Conservation (phyloP, 2,888 invertebrate genomes). For the Mimas tiliae region DNA sequence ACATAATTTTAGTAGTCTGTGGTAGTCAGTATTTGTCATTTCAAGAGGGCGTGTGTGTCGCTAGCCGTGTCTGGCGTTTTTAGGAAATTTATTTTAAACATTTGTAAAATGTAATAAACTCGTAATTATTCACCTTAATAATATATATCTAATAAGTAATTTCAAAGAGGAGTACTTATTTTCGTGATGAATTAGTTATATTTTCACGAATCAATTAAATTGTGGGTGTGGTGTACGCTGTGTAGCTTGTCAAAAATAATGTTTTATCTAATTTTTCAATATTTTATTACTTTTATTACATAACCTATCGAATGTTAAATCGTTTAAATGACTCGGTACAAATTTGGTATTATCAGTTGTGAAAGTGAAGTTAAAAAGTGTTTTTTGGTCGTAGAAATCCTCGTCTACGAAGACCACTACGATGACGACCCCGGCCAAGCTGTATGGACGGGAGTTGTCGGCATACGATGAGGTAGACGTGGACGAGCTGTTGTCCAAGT, state of each 20-base stretch:
- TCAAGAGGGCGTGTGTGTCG: conserved; percentile 57
- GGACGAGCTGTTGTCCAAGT: conserved; percentile 96
- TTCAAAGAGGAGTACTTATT: not conserved
- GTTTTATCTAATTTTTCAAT: conserved; percentile 61
- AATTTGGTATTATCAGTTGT: not conserved
- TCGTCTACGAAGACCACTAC: conserved; percentile 95
- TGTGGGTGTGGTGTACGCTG: conserved; percentile 75
- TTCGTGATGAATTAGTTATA: conserved; percentile 24
- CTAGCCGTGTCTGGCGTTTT: conserved; percentile 39
- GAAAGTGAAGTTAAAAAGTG: conserved; percentile 37
- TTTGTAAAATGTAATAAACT: conserved; percentile 51
- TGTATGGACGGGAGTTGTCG: conserved; percentile 95
- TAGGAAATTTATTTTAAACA: conserved; percentile 38
- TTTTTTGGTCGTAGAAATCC: conserved; percentile 89
- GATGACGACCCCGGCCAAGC: conserved; percentile 95
- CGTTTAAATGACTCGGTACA: not conserved
- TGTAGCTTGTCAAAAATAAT: conserved; percentile 56
- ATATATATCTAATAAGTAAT: conserved; percentile 19
- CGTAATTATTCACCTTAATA: conserved; percentile 18
- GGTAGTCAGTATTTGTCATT: conserved; percentile 73
- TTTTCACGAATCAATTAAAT: conserved; percentile 53
- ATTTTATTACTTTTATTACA: conserved; percentile 44
- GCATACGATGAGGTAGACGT: conserved; percentile 98
- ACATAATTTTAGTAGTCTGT: conserved; percentile 60
- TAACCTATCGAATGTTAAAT: conserved; percentile 40